phyloP scores from a whole-genome alignment of 1,140 invertebrate genomes.

The Drosophila athabasca region DNA sequence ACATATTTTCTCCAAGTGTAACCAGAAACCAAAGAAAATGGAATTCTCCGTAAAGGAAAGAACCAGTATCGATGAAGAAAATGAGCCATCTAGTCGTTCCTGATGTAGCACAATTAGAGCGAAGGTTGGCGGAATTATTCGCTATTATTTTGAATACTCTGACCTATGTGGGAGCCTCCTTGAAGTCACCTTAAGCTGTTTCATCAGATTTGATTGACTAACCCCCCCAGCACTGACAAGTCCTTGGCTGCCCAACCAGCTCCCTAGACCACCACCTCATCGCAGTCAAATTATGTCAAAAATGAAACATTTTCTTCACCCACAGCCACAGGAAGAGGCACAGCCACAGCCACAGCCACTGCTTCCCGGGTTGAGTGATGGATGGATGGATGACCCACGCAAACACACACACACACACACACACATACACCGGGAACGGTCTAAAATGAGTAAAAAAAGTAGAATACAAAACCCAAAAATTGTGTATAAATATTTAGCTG shows the following conservation, averaged over 20 bases:
- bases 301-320: conserved; percentile 25
- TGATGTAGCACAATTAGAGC: too few species aligned
- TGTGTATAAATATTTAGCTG: conserved; percentile 73
- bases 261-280: neutral
- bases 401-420: conserved; percentile 8
- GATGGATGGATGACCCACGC: conserved; percentile 23
- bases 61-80: too few species aligned
- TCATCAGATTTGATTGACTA: too few species aligned
- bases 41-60: too few species aligned
- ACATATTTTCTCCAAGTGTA: too few species aligned
- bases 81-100: too few species aligned
- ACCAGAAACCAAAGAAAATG: too few species aligned
- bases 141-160: too few species aligned
- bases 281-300: conserved; percentile 44
- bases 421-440: conserved; percentile 1
- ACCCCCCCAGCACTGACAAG: too few species aligned
- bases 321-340: neutral
- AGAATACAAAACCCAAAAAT: conserved; percentile 51
- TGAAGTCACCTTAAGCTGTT: too few species aligned
- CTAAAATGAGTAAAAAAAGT: conserved; percentile 28
- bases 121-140: too few species aligned
- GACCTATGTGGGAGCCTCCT: too few species aligned
- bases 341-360: neutral
- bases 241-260: neutral
- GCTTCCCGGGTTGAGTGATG: neutral